phyloP scores from a whole-genome alignment of 1,140 invertebrate genomes.

The Doryteuthis pealeii region DNA sequence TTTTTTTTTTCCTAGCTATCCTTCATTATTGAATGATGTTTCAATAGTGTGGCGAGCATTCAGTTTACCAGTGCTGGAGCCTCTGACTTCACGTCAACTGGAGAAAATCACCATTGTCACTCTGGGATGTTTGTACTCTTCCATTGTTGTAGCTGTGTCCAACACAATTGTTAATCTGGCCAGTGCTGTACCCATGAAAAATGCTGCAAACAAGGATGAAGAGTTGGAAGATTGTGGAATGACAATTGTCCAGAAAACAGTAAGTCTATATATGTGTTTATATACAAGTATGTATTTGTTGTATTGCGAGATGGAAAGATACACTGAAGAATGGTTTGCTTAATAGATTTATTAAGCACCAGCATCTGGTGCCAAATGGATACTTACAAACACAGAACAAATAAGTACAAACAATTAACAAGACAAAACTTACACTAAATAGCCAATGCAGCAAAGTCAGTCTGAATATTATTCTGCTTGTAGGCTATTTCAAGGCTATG shows the following conservation, averaged over 20 bases:
- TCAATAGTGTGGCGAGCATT: constrained; percentile 79
- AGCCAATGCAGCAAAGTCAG: too few species aligned
- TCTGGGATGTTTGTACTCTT: constrained; percentile 78
- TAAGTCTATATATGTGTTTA: constrained; percentile 48
- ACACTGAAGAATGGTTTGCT: too few species aligned
- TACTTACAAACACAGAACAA: too few species aligned
- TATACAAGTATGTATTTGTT: too few species aligned
- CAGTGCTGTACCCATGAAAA: constrained; percentile 53
- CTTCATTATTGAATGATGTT: constrained; percentile 79
- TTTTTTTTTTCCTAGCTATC: constrained; percentile 65
- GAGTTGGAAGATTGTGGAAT: constrained; percentile 58
- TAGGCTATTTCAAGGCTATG: too few species aligned
- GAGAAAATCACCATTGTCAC: constrained; percentile 76
- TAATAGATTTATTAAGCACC: too few species aligned
- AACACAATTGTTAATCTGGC: constrained; percentile 70
- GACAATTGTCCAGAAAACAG: constrained; percentile 59
- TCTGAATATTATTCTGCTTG: too few species aligned
- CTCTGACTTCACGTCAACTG: constrained; percentile 77
- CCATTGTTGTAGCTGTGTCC: constrained; percentile 72
- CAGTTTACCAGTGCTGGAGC: constrained; percentile 83
- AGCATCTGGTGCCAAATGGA: too few species aligned
- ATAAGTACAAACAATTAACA: too few species aligned
- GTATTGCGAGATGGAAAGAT: too few species aligned
- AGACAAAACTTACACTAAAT: too few species aligned
- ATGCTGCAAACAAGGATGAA: constrained; percentile 60